Evolutionary conservation across 2,113 vertebrate species (phyloP).

Genomic region (Carollia perspicillata): DNA sequence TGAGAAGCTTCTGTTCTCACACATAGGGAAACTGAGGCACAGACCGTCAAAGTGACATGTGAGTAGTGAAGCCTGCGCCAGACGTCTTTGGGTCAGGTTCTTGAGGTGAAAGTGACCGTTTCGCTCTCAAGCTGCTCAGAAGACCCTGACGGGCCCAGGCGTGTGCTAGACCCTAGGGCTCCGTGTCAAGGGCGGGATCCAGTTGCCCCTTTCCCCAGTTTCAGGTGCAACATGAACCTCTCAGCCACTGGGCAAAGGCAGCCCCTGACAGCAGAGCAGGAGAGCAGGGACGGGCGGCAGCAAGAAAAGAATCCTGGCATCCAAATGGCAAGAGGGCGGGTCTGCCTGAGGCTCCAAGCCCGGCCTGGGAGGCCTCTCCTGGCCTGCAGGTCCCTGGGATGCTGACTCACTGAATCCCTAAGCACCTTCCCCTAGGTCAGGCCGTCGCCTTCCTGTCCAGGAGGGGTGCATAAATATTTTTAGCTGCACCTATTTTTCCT

Average conservation of each 20-base stretch:
- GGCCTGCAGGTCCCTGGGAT: background rate
- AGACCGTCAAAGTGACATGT: background rate
- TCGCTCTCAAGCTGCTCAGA: background rate
- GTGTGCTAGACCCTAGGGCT: background rate
- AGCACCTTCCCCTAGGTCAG: background rate
- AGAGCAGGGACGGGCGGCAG: background rate
- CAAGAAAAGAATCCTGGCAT: background rate
- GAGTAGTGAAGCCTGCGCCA: background rate
- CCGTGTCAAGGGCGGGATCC: background rate
- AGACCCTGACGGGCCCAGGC: background rate
- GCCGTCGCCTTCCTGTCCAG: background rate
- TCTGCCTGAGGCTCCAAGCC: background rate
- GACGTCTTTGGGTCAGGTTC: background rate
- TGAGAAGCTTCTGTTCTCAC: background rate
- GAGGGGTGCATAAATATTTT: slow-evolving; percentile 31
- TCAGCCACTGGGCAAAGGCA: background rate
- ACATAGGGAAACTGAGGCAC: background rate
- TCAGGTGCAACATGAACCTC: background rate
- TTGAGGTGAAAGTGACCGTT: background rate
- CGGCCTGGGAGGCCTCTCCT: background rate
- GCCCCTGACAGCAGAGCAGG: background rate
- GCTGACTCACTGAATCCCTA: slow-evolving; percentile 24
- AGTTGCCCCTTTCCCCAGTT: background rate
- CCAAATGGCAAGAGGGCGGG: background rate
- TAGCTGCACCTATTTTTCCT: background rate